Evolutionary conservation across 2,888 invertebrate species (phyloP).

Genomic region (Coenonympha arcania): DNA sequence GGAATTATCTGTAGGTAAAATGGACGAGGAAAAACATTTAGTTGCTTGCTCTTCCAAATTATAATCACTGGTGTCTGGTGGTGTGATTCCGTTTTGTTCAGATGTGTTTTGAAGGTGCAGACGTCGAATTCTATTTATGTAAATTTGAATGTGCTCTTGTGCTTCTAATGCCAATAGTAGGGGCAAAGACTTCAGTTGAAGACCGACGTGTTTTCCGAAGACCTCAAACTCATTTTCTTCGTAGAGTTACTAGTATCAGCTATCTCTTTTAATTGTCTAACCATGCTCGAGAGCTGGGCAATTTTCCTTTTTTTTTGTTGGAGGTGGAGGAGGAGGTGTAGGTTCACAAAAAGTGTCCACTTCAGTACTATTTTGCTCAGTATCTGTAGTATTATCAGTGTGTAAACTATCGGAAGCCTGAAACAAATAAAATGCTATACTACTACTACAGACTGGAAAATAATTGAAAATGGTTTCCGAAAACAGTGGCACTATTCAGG

Average conservation of each 20-base stretch:
- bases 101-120: conserved; percentile 26
- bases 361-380: too few relatives aligned
- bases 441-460: too few relatives aligned
- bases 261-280: conserved; percentile 32
- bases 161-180: conserved; percentile 29
- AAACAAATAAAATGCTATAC: too few relatives aligned
- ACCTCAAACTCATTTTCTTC: conserved; percentile 34
- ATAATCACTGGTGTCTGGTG: conserved; percentile 26
- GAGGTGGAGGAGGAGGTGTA: conserved; percentile 19
- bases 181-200: conserved; percentile 29
- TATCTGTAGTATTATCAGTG: too few relatives aligned
- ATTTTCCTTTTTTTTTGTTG: conserved; percentile 27
- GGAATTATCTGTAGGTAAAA: conserved; percentile 5
- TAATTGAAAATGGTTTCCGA: too few relatives aligned
- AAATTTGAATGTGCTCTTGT: conserved; percentile 31
- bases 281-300: conserved; percentile 31
- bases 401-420: too few relatives aligned
- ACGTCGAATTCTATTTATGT: conserved; percentile 29
- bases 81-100: conserved; percentile 25
- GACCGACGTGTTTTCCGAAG: conserved; percentile 33
- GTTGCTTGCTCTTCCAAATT: conserved; percentile 24
- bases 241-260: conserved; percentile 30
- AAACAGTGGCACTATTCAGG: conserved; percentile 13
- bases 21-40: conserved; percentile 8
- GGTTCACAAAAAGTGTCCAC: too few relatives aligned